Evolutionary conservation across 1,140 invertebrate species (phyloP).

Genomic region (Drosophila subpulchrella): DNA sequence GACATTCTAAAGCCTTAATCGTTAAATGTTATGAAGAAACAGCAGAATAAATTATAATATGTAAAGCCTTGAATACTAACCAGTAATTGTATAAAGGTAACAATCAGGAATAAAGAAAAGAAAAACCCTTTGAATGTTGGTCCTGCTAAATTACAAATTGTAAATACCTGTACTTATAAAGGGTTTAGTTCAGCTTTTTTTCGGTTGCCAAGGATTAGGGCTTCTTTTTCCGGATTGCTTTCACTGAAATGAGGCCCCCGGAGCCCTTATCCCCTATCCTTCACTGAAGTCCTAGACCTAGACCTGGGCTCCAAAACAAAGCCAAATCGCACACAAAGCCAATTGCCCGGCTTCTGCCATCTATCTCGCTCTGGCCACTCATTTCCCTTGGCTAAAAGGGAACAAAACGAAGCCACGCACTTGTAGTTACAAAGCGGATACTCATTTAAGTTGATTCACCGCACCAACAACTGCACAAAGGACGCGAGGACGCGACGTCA

Average conservation of each 20-base stretch:
- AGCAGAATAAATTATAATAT: too few species aligned
- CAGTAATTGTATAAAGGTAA: too few species aligned
- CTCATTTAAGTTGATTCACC: constrained; percentile 83
- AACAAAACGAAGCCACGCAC: constrained; percentile 53
- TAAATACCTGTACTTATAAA: constrained; percentile 1
- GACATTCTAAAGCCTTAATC: too few species aligned
- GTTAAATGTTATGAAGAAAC: too few species aligned
- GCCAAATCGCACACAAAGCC: constrained; percentile 65
- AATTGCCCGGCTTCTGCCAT: constrained; percentile 27
- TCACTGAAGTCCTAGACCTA: constrained; percentile 33
- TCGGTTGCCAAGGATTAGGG: background rate
- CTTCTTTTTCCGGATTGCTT: constrained; percentile 1
- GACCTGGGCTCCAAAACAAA: constrained; percentile 48
- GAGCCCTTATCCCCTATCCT: background rate
- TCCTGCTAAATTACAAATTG: background rate
- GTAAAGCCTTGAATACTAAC: too few species aligned
- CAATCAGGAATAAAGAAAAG: too few species aligned
- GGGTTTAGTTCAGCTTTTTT: background rate
- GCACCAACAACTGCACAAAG: constrained; percentile 60
- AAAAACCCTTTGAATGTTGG: too few species aligned
- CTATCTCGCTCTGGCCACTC: background rate
- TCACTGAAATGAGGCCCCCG: constrained; percentile 22
- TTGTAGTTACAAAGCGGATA: constrained; percentile 78
- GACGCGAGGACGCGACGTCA: constrained; percentile 49
- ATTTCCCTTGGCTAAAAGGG: constrained; percentile 5